Base-by-base conservation (phyloP, 2,888 invertebrate genomes). In the Biston betularia region DNA sequence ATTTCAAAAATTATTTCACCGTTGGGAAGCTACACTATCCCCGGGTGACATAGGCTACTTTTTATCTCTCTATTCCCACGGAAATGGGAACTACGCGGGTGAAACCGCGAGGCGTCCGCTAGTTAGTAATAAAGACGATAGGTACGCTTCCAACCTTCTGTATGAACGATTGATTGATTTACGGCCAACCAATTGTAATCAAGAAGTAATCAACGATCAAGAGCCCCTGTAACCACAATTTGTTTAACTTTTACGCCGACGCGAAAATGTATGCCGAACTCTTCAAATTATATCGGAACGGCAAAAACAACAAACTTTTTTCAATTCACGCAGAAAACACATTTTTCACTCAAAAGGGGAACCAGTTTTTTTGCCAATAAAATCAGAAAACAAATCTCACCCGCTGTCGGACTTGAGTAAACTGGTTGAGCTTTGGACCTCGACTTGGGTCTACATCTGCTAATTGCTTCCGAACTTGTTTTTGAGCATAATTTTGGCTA, bases 401-500 rank as follows among this genome's bases (percentile, higher is more conserved):
- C 78, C 72, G 71, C 70, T 73, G 75, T 79, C 77, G 75, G 79
- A 81, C 78, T 82, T 80, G 73, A 76, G 78, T 82, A 81, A 87
- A 85, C 81, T 80, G 82, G 79, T 85, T 87, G 81, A 86, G 81
- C 82, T 78, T 24, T 73, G 79, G 82, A 87, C 84, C 81, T 85
- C 84, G 86, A 86, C 81, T 87, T 82, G 79, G 76, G 82, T 88
- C 87, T 88, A 89, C 90, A 90, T 89, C 89, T 89, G 88, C 88
- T 90, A 92, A 92, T 92, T 92, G 88, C 89, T 90, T 85, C 83
- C 74, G 82, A 90, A 90, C 87, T 91, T 91, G 92, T 92, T 93
- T 91, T 91, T 86, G 86, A 87, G 86, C 88, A 91, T 90, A 89
- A 92, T 92, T 92, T 90, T 83, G 86, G 90, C 90, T 92, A 93